phyloP scores from a whole-genome alignment of 2,888 invertebrate species.

The Cheilosia soror region DNA sequence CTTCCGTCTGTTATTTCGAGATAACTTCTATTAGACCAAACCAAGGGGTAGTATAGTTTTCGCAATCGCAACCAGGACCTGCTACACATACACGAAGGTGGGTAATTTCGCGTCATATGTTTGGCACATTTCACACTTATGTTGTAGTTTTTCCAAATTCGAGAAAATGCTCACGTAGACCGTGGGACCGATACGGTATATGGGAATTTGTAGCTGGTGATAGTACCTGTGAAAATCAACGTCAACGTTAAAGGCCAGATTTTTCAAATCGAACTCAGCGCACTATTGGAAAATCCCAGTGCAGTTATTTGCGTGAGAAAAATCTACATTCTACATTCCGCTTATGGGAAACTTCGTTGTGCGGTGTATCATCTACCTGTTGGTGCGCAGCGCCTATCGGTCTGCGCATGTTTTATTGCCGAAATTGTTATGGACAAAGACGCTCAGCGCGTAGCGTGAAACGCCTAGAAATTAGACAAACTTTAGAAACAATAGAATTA shows the following conservation, averaged over 20 bases:
- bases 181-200: constrained; percentile 60
- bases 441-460: constrained; percentile 56
- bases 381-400: constrained; percentile 45
- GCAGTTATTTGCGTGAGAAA: constrained; percentile 66
- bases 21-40: constrained; percentile 43
- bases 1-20: constrained; percentile 54
- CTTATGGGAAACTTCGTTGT: constrained; percentile 28
- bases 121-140: constrained; percentile 82
- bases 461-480: constrained; percentile 70
- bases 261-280: constrained; percentile 48
- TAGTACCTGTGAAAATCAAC: constrained; percentile 47
- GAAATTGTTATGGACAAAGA: constrained; percentile 37
- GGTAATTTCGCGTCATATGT: constrained; percentile 80
- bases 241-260: constrained; percentile 55
- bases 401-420: constrained; percentile 46
- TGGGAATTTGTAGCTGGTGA: constrained; percentile 60
- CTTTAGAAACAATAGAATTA: constrained; percentile 70
- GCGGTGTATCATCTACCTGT: constrained; percentile 42
- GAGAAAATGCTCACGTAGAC: constrained; percentile 24
- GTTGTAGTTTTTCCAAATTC: constrained; percentile 78
- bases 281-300: constrained; percentile 65
- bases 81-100: constrained; percentile 37
- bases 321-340: constrained; percentile 20
- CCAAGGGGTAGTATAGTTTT: constrained; percentile 75
- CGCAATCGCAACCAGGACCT: constrained; percentile 61